Conservation (phyloP, 2,113 vertebrate species). For the Phaetusa simplex region DNA sequence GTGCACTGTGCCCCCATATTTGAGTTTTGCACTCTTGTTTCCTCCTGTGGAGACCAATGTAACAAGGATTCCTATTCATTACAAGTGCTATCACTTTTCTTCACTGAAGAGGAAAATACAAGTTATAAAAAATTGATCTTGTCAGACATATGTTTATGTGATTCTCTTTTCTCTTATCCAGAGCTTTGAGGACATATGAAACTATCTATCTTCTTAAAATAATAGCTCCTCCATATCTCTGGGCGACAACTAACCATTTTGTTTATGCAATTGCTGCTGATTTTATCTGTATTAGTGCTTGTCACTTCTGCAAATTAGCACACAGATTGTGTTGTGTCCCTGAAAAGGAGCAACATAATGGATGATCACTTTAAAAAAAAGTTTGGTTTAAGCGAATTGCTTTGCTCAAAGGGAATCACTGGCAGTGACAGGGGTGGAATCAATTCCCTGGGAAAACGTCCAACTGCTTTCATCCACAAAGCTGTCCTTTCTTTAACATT, state of each 20-base stretch:
- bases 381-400: not conserved
- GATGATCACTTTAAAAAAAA: not conserved
- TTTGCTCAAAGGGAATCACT: not conserved
- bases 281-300: conserved; percentile 11
- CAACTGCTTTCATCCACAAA: not conserved
- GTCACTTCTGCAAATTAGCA: not conserved
- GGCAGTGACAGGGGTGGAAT: not conserved
- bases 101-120: not conserved
- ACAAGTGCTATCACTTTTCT: not conserved
- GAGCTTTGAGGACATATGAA: not conserved
- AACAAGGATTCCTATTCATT: not conserved
- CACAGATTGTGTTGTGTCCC: not conserved
- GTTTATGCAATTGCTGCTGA: conserved; percentile 2
- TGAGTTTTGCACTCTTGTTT: not conserved
- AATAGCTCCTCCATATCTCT: not conserved
- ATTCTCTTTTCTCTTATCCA: not conserved
- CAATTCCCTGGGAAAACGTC: not conserved
- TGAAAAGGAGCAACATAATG: not conserved
- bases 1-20: not conserved
- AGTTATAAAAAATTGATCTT: not conserved
- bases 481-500: not conserved
- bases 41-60: not conserved
- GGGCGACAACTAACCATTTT: not conserved
- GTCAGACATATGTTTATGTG: not conserved
- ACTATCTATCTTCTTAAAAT: not conserved